Base-by-base conservation (phyloP, 2,888 invertebrate species). In the Suillia variegata region DNA sequence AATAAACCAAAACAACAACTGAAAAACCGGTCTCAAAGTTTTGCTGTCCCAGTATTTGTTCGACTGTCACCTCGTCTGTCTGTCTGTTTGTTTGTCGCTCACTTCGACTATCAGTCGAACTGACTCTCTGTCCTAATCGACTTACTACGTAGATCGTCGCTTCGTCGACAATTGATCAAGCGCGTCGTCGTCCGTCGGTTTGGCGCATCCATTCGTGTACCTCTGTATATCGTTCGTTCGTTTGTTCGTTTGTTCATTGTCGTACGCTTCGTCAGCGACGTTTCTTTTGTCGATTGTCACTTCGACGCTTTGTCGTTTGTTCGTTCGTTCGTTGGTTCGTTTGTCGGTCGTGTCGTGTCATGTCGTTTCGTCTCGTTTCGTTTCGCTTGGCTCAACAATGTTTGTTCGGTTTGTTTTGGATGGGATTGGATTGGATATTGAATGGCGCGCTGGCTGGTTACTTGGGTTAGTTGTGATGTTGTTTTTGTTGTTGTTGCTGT, bases 11-110 rank as follows among this genome's bases (percentile, higher is more conserved):
- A 38, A 50, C 38, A 50, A 17, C 50, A 47, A 24, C 15, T 20
- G 22, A 8, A 45, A 54, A 54, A 54, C 54, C 54, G 54, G 54
- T 54, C 31, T 12, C 42, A 17, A 20, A 56, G 58, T 66, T n/a
- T n/a, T 59, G 64, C 66, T 61, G 54, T 63, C 54, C 42, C 50
- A n/a, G n/a, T n/a, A n/a, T n/a, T n/a, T n/a, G n/a, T 20, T 53
- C 26, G 6, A 26, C 20, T 34, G 20, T 47, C 48, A 10, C 34
- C 54, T 15, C 59, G 59, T 62, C 61, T 51, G 38, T 58, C 34
- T 22, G 20, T 13, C 55, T 49, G 22, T 33, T 3, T 12, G 10
- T 15, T 10, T 20, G 34, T 34, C 5, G 13, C 26, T 10, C 26
- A 26, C 26, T 26, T 15, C 54, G 18, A n/a, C 18, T 21, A 15